Evolutionary conservation across 2,797 vertebrate genomes (phyloP).

Genomic region (Pampus argenteus): DNA sequence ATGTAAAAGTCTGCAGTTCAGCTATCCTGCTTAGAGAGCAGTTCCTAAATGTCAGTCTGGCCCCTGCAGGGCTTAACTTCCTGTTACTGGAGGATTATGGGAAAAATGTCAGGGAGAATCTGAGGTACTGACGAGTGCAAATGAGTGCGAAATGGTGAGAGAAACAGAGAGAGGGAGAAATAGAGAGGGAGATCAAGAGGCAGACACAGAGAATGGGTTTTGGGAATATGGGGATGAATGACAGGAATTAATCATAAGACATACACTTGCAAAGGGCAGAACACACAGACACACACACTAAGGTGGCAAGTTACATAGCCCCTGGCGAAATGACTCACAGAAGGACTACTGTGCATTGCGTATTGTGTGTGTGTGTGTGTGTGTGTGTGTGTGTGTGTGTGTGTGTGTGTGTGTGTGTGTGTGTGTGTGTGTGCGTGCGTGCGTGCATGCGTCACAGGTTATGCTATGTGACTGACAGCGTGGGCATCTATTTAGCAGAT

Average conservation of each 20-base stretch:
- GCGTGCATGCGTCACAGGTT: slow-evolving; percentile 19
- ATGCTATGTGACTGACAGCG: slow-evolving; percentile 41
- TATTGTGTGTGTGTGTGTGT: not conserved
- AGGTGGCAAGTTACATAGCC: slow-evolving; percentile 49
- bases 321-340: slow-evolving; percentile 41
- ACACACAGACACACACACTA: slow-evolving; percentile 29
- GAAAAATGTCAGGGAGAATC: slow-evolving; percentile 81
- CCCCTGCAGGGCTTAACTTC: slow-evolving; percentile 81
- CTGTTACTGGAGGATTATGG: slow-evolving; percentile 81
- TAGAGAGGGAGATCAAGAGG: slow-evolving; percentile 38
- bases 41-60: slow-evolving; percentile 80
- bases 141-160: slow-evolving; percentile 53
- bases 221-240: slow-evolving; percentile 64
- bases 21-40: slow-evolving; percentile 76
- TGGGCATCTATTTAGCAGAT: slow-evolving; percentile 39
- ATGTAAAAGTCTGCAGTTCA: slow-evolving; percentile 54
- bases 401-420: slow-evolving; percentile 1
- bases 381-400: not conserved
- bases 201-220: slow-evolving; percentile 45
- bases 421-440: slow-evolving; percentile 11
- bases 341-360: slow-evolving; percentile 16
- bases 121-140: slow-evolving; percentile 71
- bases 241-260: slow-evolving; percentile 68
- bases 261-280: slow-evolving; percentile 62
- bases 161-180: slow-evolving; percentile 4